Evolutionary conservation across 2,888 invertebrate species (phyloP).

Genomic region (Trissolcus japonicus): DNA sequence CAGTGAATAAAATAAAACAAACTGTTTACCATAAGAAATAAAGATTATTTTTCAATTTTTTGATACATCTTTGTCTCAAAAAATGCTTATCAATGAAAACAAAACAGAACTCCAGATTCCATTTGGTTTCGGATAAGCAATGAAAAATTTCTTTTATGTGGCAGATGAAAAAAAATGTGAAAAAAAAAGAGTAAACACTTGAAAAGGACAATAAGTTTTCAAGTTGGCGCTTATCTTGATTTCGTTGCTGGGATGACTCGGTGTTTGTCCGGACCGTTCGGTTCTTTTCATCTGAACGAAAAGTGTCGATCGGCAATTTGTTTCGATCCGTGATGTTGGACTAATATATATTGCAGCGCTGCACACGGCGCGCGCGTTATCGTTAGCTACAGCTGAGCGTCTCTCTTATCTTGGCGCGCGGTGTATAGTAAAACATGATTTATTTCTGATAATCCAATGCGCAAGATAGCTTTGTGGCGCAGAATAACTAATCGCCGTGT

Average conservation of each 20-base stretch:
- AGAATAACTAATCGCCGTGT: conserved; percentile 68
- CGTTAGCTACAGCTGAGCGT: conserved; percentile 62
- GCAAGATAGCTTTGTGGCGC: conserved; percentile 72
- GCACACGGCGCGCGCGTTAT: conserved; percentile 58
- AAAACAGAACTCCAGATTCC: no score
- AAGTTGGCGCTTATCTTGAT: conserved; percentile 36
- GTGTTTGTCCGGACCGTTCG: conserved; percentile 27
- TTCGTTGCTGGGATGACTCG: conserved; percentile 15
- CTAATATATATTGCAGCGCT: conserved; percentile 52
- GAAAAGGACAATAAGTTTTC: conserved; percentile 24
- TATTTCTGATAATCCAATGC: conserved; percentile 75
- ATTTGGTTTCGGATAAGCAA: not conserved
- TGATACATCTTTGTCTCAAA: no score
- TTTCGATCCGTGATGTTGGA: conserved; percentile 68
- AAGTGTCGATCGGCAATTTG: conserved; percentile 52
- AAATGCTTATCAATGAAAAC: no score
- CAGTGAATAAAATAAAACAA: not conserved
- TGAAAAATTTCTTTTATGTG: conserved; percentile 2
- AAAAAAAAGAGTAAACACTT: conserved; percentile 33
- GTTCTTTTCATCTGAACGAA: conserved; percentile 45
- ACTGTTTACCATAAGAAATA: not conserved
- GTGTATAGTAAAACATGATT: conserved; percentile 74
- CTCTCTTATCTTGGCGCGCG: conserved; percentile 62
- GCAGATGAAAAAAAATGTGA: conserved; percentile 6
- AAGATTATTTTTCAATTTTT: no score